Evolutionary conservation across 2,113 vertebrate genomes (phyloP).

Genomic region (Patagioenas fasciata): DNA sequence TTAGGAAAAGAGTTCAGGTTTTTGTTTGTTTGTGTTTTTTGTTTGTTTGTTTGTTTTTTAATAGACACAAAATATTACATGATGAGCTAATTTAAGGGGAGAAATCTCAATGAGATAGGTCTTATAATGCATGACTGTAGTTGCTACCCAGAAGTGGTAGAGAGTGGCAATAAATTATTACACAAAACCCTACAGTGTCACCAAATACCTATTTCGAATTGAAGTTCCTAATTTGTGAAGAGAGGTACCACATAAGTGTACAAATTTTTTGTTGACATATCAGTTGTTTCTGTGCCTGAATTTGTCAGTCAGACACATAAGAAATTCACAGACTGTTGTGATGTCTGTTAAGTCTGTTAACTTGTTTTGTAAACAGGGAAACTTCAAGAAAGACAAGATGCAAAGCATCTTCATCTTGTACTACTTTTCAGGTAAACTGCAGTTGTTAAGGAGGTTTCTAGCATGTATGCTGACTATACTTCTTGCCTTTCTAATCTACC

Average conservation of each 20-base stretch:
- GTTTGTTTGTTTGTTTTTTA: not conserved
- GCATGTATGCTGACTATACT: not conserved
- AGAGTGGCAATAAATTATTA: rapidly evolving
- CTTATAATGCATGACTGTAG: not conserved
- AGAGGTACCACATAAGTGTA: not conserved
- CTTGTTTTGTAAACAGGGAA: not conserved
- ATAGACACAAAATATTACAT: not conserved
- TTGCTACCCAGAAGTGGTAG: not conserved
- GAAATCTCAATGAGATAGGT: not conserved
- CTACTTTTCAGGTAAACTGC: not conserved
- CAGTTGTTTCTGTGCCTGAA: not conserved
- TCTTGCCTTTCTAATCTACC: not conserved
- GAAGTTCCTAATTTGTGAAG: not conserved
- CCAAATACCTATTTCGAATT: not conserved
- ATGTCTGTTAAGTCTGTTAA: not conserved
- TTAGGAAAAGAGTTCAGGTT: not conserved
- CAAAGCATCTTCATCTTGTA: not conserved
- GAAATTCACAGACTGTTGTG: not conserved
- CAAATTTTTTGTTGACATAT: not conserved
- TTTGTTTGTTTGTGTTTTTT: not conserved
- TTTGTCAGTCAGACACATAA: not conserved
- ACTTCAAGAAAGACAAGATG: not conserved
- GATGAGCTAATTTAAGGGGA: not conserved
- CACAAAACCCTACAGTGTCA: not conserved
- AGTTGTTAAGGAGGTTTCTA: not conserved